Conservation (phyloP, 64 coral and sea anemone genomes). For the Stichodactyla helianthus region DNA sequence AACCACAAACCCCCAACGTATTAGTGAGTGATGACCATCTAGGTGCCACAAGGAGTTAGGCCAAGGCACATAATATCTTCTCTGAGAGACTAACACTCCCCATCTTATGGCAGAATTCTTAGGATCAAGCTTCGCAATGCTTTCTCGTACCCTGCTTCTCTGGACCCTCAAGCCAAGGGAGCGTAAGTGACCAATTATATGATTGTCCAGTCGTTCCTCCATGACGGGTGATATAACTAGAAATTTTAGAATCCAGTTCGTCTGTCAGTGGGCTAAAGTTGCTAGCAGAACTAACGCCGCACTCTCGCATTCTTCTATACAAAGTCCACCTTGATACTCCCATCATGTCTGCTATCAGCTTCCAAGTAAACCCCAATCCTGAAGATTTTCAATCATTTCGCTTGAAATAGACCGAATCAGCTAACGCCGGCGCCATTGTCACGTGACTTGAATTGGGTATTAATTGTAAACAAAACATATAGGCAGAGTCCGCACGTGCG, state of each 20-base stretch:
- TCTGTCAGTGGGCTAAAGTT: conserved; percentile 41
- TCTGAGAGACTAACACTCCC: background rate
- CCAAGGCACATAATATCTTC: conserved; percentile 21
- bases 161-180: conserved; percentile 47
- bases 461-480: too few relatives aligned
- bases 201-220: background rate
- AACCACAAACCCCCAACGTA: conserved; percentile 10
- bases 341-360: conserved; percentile 29
- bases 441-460: too few relatives aligned
- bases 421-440: too few relatives aligned
- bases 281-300: conserved; percentile 19
- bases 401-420: too few relatives aligned
- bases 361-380: conserved; percentile 45
- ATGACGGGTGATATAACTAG: background rate
- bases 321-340: conserved; percentile 43
- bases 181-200: conserved; percentile 45
- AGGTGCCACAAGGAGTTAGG: conserved; percentile 13
- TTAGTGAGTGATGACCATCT: conserved; percentile 6
- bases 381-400: conserved; percentile 37
- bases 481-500: too few relatives aligned
- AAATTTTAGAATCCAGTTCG: background rate
- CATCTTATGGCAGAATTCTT: background rate
- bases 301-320: conserved; percentile 32
- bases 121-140: conserved; percentile 33
- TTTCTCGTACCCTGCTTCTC: conserved; percentile 47